Base-by-base conservation (phyloP, 2,797 vertebrate genomes). In the Pangasius krempfi region DNA sequence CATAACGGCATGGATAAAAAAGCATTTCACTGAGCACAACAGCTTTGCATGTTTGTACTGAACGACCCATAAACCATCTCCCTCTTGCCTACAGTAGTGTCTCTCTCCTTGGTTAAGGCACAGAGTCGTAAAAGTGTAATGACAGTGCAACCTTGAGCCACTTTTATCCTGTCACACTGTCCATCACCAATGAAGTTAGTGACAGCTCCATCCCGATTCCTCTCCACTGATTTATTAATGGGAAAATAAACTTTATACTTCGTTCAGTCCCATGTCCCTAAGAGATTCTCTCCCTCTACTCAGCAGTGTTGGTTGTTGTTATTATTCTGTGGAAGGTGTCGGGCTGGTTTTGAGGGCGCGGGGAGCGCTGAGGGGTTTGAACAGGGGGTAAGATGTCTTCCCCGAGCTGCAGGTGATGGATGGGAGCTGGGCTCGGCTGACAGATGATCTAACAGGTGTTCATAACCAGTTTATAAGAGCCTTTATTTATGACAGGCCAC, bases 401-500 rank as follows among this genome's bases (percentile, higher is more conserved):
- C 93, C 94, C 96, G 93, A 94, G 94, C 95, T 88, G 89, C 81
- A 87, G 93, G 97, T 99, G 98, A 99, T 99, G 97, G 98, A 99
- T 98, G 98, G 96, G 97, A 97, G 96, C 95, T 94, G 97, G 94
- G 96, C 97, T 96, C 96, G 96, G 96, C 98, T 93, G 92, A 93
- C 97, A 97, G 97, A 97, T 97, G 97, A 97, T 97, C 97, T 97
- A 97, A 97, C 97, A 97, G 97, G 97, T 97, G 97, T 97, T 97
- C 97, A 97, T 97, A 97, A 97, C 97, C 97, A 97, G 97, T 97
- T 96, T 97, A 97, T 97, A 97, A 97, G 97, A 97, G 97, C 96
- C 96, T 97, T 97, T 97, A 97, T 97, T 97, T 97, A 97, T 97
- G 97, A 96, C 96, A 95, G 96, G 96, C 97, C 97, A 96, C 97